A percentile compares a stretch with the other conserved stretches of the same genome.
Conservation (phyloP, 2,797 vertebrate species). For the Clarias platycephalus region DNA sequence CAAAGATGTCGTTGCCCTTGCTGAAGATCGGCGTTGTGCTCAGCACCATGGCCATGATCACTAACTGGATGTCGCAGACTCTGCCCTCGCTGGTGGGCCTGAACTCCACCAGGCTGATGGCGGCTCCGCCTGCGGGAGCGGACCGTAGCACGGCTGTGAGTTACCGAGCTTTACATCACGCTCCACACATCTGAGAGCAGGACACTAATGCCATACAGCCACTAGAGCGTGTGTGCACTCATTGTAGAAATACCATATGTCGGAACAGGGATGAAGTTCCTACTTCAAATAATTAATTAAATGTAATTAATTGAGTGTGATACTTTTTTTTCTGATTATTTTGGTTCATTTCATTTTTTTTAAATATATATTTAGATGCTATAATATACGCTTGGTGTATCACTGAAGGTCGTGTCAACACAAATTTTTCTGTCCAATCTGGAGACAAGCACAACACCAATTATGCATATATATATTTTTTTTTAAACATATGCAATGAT, state of each 20-base stretch:
- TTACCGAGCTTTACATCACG: constrained; percentile 48
- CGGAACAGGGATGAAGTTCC: neutral
- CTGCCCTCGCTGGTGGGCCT: constrained; percentile 80
- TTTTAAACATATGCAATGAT: neutral
- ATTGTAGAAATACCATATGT: neutral
- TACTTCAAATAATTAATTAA: too few relatives aligned
- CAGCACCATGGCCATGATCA: constrained; percentile 85
- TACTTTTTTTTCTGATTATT: neutral
- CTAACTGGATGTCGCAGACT: constrained; percentile 84
- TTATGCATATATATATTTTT: neutral
- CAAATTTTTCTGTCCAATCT: neutral
- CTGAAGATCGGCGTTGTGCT: constrained; percentile 82
- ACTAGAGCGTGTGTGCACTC: neutral
- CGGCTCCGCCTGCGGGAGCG: constrained; percentile 77
- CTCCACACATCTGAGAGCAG: neutral
- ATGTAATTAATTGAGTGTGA: neutral
- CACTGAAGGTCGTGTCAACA: neutral
- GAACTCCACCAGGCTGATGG: constrained; percentile 81
- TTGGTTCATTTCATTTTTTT: neutral
- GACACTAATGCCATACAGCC: neutral
- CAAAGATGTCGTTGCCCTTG: constrained; percentile 81
- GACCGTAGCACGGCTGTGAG: constrained; percentile 85
- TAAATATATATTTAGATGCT: neutral
- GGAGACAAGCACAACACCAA: neutral
- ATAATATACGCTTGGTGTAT: neutral